phyloP scores from a whole-genome alignment of 2,888 invertebrate genomes.

The Serrognathus titanus region DNA sequence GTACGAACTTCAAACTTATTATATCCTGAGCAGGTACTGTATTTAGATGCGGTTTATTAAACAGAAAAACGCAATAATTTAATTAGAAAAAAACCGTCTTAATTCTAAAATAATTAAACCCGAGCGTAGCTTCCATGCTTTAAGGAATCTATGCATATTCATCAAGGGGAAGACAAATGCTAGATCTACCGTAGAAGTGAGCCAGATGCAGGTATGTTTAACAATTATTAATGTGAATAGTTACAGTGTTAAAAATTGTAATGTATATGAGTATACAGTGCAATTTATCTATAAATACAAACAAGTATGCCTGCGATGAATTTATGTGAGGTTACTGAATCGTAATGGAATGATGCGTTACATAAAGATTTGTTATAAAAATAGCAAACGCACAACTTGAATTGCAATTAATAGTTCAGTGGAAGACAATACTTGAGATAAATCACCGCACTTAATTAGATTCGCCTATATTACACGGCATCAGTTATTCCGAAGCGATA shows the following conservation, averaged over 20 bases:
- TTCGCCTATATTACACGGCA: too few species aligned
- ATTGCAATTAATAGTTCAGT: constrained; percentile 28
- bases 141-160: constrained; percentile 4
- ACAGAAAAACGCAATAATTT: too few species aligned
- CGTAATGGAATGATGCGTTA: constrained; percentile 2
- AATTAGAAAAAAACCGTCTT: too few species aligned
- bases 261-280: neutral
- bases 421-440: neutral
- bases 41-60: too few species aligned
- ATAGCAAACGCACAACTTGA: neutral
- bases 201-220: constrained; percentile 7
- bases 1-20: too few species aligned
- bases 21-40: too few species aligned
- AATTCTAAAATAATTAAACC: too few species aligned
- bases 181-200: neutral
- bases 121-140: neutral
- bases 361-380: neutral
- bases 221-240: constrained; percentile 6
- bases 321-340: constrained; percentile 9
- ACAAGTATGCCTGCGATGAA: neutral
- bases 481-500: too few species aligned
- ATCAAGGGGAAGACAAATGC: constrained; percentile 4
- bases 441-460: too few species aligned
- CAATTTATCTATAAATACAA: neutral
- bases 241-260: neutral